Evolutionary conservation across 1,140 invertebrate species (phyloP), one percentile per base, ranked within the genome.

Genomic region (Coboldia fuscipes): DNA sequence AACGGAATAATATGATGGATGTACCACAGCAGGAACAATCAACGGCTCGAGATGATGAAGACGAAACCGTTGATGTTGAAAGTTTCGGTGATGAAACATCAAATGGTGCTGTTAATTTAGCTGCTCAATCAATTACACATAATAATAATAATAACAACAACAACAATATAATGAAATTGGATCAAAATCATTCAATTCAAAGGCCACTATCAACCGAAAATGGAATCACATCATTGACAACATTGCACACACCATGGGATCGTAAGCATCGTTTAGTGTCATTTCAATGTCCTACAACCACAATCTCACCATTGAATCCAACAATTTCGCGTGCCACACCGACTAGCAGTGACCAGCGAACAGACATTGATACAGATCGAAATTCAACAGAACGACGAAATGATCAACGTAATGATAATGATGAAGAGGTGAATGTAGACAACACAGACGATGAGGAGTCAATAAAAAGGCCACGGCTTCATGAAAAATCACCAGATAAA

Each of bases 21-120:
- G n/a, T 7, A 24, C 12, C 22, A 24, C 22, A 7, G 19, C 28
- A 30, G 14, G 8, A 12, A 4, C 30, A 31, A n/a, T n/a, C n/a
- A n/a, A n/a, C n/a, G n/a, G n/a, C n/a, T 14, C 28, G 45, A 26
- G 28, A 54, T 33, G 61, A 64, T 7, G 61, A 64, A 41, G 61
- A 62, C 29, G 61, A 64, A 51, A 61, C 61, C 1, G 61, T 64
- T 1, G 61, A 64, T 34, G 61, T 64, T 18, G 61, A 64, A 42
- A 60, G 61, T 33, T 54, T 48, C 35, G 51, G 48, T 26, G 52
- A 55, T 30, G 50, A 54, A 12, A 36, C 35, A 15, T 30, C 35
- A 16, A 36, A 30, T 30, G 26, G 23, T 22, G 35, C 35, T 18
- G 22, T 36, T 13, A 31, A 36, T 30, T 30, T 36, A 29, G 29